These are phyloP conservation scores for Stratiomys singularior DNA, from an alignment of 2,888 invertebrate genomes.

Conservation along the genomic window DNA sequence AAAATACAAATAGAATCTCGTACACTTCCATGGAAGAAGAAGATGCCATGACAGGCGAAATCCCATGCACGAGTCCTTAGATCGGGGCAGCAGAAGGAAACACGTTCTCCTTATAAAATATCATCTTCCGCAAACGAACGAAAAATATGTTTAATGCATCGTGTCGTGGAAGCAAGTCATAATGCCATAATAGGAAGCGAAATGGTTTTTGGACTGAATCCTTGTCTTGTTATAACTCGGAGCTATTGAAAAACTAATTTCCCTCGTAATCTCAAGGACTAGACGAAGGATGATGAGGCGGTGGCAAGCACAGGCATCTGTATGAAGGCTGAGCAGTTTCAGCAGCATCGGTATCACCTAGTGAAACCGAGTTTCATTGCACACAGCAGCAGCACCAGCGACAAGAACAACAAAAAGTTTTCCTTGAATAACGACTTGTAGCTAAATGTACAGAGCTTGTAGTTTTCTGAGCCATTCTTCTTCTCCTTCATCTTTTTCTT, in stretches of 20 bases:
- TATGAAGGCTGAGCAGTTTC: neutral
- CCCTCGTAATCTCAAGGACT: constrained; percentile 23
- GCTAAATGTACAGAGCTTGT: constrained; percentile 1
- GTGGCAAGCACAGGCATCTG: neutral
- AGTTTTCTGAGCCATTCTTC: constrained; percentile 12
- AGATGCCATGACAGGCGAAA: too few relatives aligned
- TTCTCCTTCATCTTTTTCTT: neutral
- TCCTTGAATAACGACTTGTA: constrained; percentile 26
- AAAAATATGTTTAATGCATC: constrained; percentile 24
- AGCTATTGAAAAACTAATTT: constrained; percentile 44
- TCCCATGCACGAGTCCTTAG: too few relatives aligned
- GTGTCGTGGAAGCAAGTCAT: constrained; percentile 17
- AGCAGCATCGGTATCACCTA: neutral
- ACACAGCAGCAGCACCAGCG: neutral
- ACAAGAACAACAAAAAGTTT: constrained; percentile 8
- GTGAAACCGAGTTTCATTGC: neutral
- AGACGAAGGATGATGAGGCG: neutral
- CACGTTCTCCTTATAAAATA: constrained; percentile 25
- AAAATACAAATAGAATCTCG: too few relatives aligned
- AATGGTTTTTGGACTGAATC: constrained; percentile 10
- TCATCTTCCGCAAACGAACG: constrained; percentile 12
- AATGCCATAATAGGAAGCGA: constrained; percentile 9
- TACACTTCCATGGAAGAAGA: too few relatives aligned
- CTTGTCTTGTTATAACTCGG: constrained; percentile 39
- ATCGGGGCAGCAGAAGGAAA: neutral